Conservation (phyloP, 2,113 vertebrate genomes). For the Cercocebus atys region DNA sequence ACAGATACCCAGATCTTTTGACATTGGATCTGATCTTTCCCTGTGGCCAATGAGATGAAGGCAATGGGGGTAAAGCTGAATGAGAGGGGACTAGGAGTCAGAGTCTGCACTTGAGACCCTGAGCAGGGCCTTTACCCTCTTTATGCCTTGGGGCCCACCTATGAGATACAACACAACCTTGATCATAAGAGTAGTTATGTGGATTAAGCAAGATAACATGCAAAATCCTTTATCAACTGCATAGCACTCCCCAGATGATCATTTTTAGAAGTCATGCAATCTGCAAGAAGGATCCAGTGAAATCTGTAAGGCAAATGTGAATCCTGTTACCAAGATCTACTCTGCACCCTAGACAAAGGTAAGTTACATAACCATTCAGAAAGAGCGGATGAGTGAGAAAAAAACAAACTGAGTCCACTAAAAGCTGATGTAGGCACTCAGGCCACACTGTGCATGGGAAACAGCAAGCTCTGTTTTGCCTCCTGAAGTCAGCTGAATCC, state of each 20-base stretch:
- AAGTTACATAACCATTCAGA: background rate
- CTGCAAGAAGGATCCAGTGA: background rate
- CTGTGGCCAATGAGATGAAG: background rate
- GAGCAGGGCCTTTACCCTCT: background rate
- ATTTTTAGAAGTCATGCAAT: background rate
- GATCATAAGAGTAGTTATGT: background rate
- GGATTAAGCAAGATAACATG: background rate
- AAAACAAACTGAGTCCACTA: background rate
- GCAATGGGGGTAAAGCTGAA: background rate
- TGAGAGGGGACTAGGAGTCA: background rate
- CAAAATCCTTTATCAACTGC: background rate
- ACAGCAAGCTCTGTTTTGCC: background rate
- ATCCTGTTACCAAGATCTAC: background rate
- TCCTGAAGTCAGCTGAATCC: background rate
- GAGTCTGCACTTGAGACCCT: fast-evolving
- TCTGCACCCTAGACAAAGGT: background rate
- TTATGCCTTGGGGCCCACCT: background rate
- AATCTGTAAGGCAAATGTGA: background rate
- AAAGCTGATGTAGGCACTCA: fast-evolving
- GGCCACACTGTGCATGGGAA: background rate
- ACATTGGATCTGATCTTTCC: background rate
- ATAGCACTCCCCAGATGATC: background rate
- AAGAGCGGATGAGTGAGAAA: background rate
- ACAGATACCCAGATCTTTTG: background rate
- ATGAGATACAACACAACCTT: background rate